Percentiles rank a stretch among this genome's conserved stretches.
Evolutionary conservation across 2,888 invertebrate species (phyloP).

Genomic region (Drosophila diplacantha): DNA sequence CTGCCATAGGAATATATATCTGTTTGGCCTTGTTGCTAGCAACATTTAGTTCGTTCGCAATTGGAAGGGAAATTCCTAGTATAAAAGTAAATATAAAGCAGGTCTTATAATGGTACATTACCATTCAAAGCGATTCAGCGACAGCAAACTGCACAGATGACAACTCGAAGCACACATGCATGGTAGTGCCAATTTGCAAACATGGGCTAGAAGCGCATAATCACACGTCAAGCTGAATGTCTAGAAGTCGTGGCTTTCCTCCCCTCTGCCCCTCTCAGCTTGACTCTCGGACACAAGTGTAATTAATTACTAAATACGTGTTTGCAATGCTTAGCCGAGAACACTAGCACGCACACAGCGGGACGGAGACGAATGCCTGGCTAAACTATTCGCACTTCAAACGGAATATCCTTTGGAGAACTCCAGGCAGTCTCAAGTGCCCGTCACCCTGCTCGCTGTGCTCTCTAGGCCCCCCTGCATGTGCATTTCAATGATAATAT

Average conservation of each 20-base stretch:
- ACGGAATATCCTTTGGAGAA: slow-evolving; percentile 38
- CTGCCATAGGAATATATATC: no score
- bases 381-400: slow-evolving; percentile 64
- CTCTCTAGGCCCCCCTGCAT: background rate
- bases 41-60: no score
- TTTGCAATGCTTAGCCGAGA: slow-evolving; percentile 38
- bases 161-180: slow-evolving; percentile 17
- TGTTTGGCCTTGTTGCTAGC: no score
- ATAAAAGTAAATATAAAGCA: background rate
- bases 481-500: slow-evolving; percentile 26
- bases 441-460: background rate
- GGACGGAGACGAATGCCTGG: slow-evolving; percentile 22
- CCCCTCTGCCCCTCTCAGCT: background rate
- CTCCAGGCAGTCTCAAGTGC: slow-evolving; percentile 32
- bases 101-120: background rate
- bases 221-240: slow-evolving; percentile 28
- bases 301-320: slow-evolving; percentile 69
- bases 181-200: slow-evolving; percentile 38
- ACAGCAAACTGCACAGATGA: slow-evolving; percentile 15
- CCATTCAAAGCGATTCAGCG: slow-evolving; percentile 1
- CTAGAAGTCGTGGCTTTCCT: slow-evolving; percentile 27
- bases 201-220: slow-evolving; percentile 29
- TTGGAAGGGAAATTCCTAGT: background rate
- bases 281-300: slow-evolving; percentile 49
- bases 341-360: slow-evolving; percentile 6